phyloP scores from a whole-genome alignment of 2,888 invertebrate genomes.

The Meta bourneti region DNA sequence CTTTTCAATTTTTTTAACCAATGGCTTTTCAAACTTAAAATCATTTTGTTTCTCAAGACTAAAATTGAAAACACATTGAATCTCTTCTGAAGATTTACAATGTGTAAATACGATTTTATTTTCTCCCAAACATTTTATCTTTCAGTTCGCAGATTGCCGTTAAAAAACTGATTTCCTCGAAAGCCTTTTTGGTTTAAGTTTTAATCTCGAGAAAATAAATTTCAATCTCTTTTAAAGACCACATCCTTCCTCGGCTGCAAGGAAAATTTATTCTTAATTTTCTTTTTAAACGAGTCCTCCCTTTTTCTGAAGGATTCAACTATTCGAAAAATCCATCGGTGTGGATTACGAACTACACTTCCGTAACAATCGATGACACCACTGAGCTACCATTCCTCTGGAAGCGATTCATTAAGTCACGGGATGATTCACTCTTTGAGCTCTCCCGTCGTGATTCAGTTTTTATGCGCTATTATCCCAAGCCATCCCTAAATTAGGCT shows the following conservation, averaged over 20 bases:
- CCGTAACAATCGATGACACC: conserved; percentile 59
- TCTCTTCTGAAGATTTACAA: too few relatives aligned
- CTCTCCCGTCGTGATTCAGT: conserved; percentile 45
- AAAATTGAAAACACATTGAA: too few relatives aligned
- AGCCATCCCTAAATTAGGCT: conserved; percentile 50
- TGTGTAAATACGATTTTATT: too few relatives aligned
- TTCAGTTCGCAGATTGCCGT: too few relatives aligned
- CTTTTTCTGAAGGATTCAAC: neutral
- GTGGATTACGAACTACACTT: conserved; percentile 27
- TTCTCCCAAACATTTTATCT: too few relatives aligned
- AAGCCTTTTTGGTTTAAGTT: neutral
- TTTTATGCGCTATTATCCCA: conserved; percentile 63
- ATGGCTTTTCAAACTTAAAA: too few relatives aligned
- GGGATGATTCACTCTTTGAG: conserved; percentile 51
- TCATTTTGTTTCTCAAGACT: too few relatives aligned
- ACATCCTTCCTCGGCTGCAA: neutral
- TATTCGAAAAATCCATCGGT: neutral
- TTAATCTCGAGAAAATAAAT: conserved; percentile 3
- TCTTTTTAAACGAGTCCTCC: neutral
- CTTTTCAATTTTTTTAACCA: too few relatives aligned
- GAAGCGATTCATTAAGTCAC: conserved; percentile 58
- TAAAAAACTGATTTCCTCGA: neutral
- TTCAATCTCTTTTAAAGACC: neutral
- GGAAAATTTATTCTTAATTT: neutral
- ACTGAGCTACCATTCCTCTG: neutral